Base-by-base conservation (phyloP, 2,113 vertebrate genomes). In the Oncorhynchus mykiss region DNA sequence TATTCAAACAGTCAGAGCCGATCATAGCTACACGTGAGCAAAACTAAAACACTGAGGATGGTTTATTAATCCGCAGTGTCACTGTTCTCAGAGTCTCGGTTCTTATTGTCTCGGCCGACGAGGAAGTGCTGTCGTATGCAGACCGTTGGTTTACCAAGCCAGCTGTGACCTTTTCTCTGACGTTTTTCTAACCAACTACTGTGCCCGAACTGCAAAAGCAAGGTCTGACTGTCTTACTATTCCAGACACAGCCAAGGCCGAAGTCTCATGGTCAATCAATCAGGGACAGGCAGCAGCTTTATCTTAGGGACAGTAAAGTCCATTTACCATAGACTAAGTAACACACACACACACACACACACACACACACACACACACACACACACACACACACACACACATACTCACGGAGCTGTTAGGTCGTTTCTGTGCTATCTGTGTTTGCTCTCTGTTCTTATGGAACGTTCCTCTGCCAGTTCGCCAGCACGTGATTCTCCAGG, bases 381-480 rank as follows among this genome's bases (percentile, higher is more conserved):
- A 31, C 29, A 29, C 29, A 29, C 4, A 4, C 4, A 51, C 49
- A 51, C 14, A 51, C 49, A 18, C 16, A 18, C 16, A 16, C 51
- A 54, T 4, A 13, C 51, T 54, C 51, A 54, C 51, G 9, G 9
- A 45, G 39, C 8, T 45, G 8, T 45, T 11, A 9, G 2, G 39
- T 11, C 11, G 0, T 45, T 45, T 45, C 39, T 11, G 8, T 45
- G 39, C 39, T 57, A 57, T 57, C 16, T 57, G 14, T 11, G 39
- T 45, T 45, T 57, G 16, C 54, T 57, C 54, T 57, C 51, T n/a
- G 72, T 51, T 85, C 84, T 88, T 88, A 84, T 81, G 82, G 88
- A 86, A 87, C 81, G 31, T 81, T 84, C 82, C 76, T 86, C 75
- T 73, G 75, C 1, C 14, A 76, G 71, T 67, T 71, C 67, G 81